Conservation (phyloP, 2,888 invertebrate species). For the Alentia gelatinosa region DNA sequence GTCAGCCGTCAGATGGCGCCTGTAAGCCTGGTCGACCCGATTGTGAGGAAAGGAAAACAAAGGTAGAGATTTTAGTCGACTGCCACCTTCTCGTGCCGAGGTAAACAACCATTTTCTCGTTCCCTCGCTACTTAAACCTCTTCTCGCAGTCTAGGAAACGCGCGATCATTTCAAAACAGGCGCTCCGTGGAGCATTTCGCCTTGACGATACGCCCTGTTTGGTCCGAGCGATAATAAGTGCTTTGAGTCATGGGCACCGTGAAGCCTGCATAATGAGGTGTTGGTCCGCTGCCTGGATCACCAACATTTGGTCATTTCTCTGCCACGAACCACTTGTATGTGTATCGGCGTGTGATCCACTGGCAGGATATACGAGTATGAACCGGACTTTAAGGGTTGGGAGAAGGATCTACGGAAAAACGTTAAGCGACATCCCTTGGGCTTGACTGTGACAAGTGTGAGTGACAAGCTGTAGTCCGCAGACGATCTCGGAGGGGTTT, state of each 20-base stretch:
- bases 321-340: background rate
- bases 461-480: too few species aligned
- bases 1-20: conserved; percentile 9
- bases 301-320: background rate
- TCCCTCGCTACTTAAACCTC: background rate
- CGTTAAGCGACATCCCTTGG: too few species aligned
- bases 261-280: conserved; percentile 47
- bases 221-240: background rate
- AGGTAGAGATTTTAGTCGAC: background rate
- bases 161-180: background rate
- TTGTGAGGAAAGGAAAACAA: background rate
- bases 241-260: background rate
- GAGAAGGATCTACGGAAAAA: background rate
- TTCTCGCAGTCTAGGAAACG: background rate
- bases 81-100: background rate
- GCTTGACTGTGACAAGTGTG: too few species aligned
- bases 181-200: background rate
- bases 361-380: background rate
- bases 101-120: background rate
- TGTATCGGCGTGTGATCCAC: background rate
- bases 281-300: background rate
- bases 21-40: background rate
- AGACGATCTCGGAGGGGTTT: too few species aligned
- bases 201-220: background rate
- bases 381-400: background rate